A percentile compares a stretch with the other conserved stretches of the same genome.
phyloP scores from a whole-genome alignment of 2,797 vertebrate species.

The Poeciliopsis infans region DNA sequence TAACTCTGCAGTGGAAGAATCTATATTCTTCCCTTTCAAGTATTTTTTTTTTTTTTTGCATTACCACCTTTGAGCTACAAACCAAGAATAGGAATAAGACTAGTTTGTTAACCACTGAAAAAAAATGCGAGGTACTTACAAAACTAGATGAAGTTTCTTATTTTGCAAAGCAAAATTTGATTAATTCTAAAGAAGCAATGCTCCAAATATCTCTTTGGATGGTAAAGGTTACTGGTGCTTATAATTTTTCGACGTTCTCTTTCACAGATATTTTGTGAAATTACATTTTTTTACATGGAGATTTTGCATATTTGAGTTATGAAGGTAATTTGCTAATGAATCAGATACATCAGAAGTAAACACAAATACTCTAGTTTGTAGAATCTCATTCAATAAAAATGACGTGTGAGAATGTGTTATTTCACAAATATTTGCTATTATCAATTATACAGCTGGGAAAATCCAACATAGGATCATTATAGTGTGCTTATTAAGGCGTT shows the following conservation, averaged over 20 bases:
- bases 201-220: background rate
- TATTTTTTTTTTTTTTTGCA: no score
- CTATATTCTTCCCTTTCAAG: background rate
- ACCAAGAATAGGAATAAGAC: background rate
- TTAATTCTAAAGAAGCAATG: background rate
- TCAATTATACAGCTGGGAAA: background rate
- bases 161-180: background rate
- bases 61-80: background rate
- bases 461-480: background rate
- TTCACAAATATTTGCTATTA: background rate
- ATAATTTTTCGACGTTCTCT: background rate
- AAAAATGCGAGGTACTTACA: background rate
- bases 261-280: background rate
- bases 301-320: no score
- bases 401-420: background rate
- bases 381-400: background rate
- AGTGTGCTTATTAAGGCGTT: background rate
- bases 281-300: no score
- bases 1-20: background rate
- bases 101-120: background rate
- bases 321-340: no score
- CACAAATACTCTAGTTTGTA: no score
- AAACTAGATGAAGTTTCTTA: background rate
- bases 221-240: background rate
- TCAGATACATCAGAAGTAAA: no score